These are phyloP conservation scores for Pachydiplax longipennis DNA, from an alignment of 2,888 invertebrate genomes.

Conservation along the genomic window DNA sequence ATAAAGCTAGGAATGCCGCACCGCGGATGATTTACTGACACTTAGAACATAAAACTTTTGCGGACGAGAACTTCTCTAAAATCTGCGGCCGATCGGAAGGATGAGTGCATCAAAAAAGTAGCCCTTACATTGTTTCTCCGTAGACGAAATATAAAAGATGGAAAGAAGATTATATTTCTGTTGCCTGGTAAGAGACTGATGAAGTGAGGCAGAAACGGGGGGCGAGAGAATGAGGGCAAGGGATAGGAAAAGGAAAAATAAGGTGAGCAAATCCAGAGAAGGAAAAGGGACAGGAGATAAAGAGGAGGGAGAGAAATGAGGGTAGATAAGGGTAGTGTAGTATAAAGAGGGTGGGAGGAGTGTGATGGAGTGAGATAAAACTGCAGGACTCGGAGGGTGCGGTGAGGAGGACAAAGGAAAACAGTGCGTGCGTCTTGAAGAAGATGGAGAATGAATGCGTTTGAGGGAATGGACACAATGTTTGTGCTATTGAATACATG, in stretches of 20 bases:
- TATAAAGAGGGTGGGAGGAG: slow-evolving; percentile 9
- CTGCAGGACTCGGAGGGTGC: background rate
- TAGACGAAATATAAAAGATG: too few species aligned
- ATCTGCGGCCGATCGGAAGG: background rate
- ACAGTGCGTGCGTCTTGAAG: background rate
- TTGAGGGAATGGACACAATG: background rate
- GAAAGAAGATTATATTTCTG: background rate
- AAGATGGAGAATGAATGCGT: background rate
- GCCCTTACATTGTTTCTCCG: too few species aligned
- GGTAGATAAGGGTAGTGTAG: background rate
- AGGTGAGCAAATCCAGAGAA: background rate
- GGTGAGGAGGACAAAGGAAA: background rate
- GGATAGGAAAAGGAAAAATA: background rate
- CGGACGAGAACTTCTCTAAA: background rate
- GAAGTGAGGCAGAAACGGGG: background rate
- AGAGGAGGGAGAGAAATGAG: background rate
- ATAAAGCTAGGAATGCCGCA: background rate
- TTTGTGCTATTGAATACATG: background rate
- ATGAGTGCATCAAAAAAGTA: background rate
- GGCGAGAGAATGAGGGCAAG: background rate
- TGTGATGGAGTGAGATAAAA: background rate
- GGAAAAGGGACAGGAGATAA: background rate
- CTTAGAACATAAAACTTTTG: background rate
- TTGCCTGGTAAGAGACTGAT: background rate
- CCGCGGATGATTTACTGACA: slow-evolving; percentile 5